phyloP scores from a whole-genome alignment of 2,888 invertebrate genomes.

The Agonopterix subpropinquella region DNA sequence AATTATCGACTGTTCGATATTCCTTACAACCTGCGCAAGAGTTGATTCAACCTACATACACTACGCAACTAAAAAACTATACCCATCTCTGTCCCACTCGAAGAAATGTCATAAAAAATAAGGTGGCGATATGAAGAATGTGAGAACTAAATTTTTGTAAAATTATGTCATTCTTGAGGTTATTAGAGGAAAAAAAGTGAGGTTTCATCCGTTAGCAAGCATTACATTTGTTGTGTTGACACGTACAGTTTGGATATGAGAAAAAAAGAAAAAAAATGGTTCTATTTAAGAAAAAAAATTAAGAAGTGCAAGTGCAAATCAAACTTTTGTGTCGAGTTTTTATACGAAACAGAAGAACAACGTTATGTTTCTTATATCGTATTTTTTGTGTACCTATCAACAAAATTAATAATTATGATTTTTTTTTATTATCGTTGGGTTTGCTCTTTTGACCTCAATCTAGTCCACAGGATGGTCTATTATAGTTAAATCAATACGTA shows the following conservation, averaged over 20 bases:
- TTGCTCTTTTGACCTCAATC: no score
- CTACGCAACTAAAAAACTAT: conserved; percentile 7
- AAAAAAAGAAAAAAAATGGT: no score
- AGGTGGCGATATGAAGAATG: neutral
- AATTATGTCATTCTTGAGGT: conserved; percentile 45
- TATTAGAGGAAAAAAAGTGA: conserved; percentile 29
- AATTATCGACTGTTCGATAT: conserved; percentile 21
- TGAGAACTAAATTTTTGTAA: conserved; percentile 16
- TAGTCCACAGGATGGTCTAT: no score
- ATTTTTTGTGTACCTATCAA: no score
- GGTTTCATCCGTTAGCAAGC: conserved; percentile 17
- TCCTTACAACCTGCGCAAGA: conserved; percentile 10
- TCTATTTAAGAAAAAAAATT: no score
- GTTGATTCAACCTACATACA: conserved; percentile 16
- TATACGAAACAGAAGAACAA: no score
- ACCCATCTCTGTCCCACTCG: conserved; percentile 13
- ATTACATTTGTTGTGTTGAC: conserved; percentile 9
- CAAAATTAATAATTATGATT: no score
- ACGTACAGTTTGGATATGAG: neutral
- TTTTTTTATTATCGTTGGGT: no score
- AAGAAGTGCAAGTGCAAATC: no score
- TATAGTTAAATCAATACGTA: no score
- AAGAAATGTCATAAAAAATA: neutral
- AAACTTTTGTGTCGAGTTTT: no score
- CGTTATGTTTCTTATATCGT: no score